Percentiles rank a stretch among this genome's conserved stretches.
These are phyloP conservation scores for Spinus pinus DNA, from an alignment of 2,797 vertebrate genomes.

Conservation along the genomic window DNA sequence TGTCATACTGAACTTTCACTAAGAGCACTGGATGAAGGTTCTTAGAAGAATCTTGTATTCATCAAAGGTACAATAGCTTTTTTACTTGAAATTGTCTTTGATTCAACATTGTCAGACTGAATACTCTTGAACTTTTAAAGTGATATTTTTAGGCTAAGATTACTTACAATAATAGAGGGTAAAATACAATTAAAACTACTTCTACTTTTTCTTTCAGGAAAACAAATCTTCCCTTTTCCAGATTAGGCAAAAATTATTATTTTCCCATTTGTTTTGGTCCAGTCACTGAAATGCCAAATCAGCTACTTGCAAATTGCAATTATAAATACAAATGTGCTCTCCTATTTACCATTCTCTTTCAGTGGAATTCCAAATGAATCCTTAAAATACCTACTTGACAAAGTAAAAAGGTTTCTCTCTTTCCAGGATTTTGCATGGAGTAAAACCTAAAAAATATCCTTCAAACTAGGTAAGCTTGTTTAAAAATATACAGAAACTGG, in stretches of 20 bases:
- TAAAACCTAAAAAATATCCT: neutral
- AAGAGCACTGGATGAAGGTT: neutral
- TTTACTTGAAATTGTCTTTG: neutral
- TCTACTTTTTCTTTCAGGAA: neutral
- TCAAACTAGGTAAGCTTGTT: neutral
- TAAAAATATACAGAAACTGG: neutral
- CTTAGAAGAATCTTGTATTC: neutral
- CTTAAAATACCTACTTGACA: neutral
- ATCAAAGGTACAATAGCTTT: neutral
- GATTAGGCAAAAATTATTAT: neutral
- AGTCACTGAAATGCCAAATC: neutral
- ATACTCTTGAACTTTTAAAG: neutral
- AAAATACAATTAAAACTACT: neutral
- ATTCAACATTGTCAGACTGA: neutral
- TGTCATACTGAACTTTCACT: neutral
- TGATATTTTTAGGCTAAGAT: neutral
- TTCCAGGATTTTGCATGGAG: neutral
- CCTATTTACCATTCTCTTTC: neutral
- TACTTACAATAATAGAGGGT: neutral
- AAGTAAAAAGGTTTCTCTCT: neutral
- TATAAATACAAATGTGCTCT: neutral
- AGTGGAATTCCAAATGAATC: neutral
- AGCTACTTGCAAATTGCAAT: neutral
- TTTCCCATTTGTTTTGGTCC: neutral
- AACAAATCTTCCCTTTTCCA: neutral